Evolutionary conservation across 2,113 vertebrate species (phyloP).

Genomic region (Andinoacara biseriatus): DNA sequence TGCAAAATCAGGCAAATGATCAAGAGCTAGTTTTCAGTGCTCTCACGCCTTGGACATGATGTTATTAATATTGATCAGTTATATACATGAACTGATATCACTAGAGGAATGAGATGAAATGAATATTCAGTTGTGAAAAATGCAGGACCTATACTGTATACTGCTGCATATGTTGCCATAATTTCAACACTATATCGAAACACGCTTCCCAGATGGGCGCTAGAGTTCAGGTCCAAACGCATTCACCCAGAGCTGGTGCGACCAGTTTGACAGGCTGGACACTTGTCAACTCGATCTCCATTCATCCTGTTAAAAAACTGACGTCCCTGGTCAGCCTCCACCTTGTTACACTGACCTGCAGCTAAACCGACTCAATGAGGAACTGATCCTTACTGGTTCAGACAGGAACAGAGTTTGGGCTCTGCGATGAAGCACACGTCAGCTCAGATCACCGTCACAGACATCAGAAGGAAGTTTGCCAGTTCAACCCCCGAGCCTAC

Average conservation of each 20-base stretch:
- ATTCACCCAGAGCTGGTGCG: background rate
- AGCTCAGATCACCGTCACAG: slow-evolving; percentile 41
- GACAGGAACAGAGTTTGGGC: slow-evolving; percentile 38
- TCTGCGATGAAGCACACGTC: slow-evolving; percentile 19
- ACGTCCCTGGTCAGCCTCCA: background rate
- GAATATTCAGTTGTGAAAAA: background rate
- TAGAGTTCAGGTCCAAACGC: background rate
- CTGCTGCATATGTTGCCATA: background rate
- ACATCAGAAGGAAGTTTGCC: slow-evolving; percentile 27
- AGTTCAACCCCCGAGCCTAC: slow-evolving; percentile 29
- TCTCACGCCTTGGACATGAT: background rate
- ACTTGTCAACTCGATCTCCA: slow-evolving; percentile 16
- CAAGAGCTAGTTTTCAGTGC: background rate
- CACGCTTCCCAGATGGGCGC: background rate
- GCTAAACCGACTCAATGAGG: slow-evolving; percentile 4
- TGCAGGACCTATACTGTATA: background rate
- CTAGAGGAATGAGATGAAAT: background rate
- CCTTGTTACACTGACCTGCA: background rate
- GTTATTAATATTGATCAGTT: background rate
- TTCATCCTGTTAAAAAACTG: background rate
- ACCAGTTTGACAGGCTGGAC: background rate
- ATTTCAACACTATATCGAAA: background rate
- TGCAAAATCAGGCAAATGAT: background rate
- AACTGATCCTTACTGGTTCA: slow-evolving; percentile 36
- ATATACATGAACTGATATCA: background rate